A percentile compares a stretch with the other conserved stretches of the same genome.
Evolutionary conservation across 2,797 vertebrate genomes (phyloP).

Genomic region (Gymnoscopelus braueri): DNA sequence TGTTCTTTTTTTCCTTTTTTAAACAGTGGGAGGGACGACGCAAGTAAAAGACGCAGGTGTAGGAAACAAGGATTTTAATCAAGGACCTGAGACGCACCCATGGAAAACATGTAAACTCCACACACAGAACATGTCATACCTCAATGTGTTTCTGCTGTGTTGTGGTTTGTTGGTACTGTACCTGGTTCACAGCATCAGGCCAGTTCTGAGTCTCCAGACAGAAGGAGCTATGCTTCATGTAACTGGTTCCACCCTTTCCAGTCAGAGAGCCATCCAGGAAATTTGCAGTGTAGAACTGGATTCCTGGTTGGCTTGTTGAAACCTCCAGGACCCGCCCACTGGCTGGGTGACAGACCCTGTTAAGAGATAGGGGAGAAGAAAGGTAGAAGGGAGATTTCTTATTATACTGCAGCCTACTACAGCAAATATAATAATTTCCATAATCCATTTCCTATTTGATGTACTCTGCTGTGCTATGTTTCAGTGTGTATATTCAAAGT

Average conservation of each 20-base stretch:
- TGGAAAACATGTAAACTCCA: too few relatives aligned
- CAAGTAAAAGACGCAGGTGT: too few relatives aligned
- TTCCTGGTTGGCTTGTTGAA: constrained; percentile 89
- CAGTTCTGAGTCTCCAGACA: constrained; percentile 97
- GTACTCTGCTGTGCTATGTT: too few relatives aligned
- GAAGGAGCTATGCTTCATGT: constrained; percentile 89
- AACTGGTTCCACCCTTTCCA: constrained; percentile 84
- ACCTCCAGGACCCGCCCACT: constrained; percentile 89
- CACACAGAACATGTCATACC: too few relatives aligned
- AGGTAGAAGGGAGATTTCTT: neutral
- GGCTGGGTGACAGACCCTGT: constrained; percentile 84
- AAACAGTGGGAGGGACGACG: too few relatives aligned
- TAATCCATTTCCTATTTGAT: too few relatives aligned
- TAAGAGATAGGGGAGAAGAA: constrained; percentile 8
- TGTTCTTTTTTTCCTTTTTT: too few relatives aligned
- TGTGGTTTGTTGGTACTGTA: constrained; percentile 54
- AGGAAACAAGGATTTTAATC: too few relatives aligned
- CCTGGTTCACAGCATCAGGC: constrained; percentile 94
- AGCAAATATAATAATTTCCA: too few relatives aligned
- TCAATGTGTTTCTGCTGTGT: too few relatives aligned
- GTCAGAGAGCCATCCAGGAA: constrained; percentile 88
- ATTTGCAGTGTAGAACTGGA: constrained; percentile 96
- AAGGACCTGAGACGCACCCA: too few relatives aligned
- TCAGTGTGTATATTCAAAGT: neutral
- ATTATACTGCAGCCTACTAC: too few relatives aligned